These are phyloP conservation scores for Pygmarrhopalites habei DNA, from an alignment of 1,140 invertebrate species.

Conservation along the genomic window DNA sequence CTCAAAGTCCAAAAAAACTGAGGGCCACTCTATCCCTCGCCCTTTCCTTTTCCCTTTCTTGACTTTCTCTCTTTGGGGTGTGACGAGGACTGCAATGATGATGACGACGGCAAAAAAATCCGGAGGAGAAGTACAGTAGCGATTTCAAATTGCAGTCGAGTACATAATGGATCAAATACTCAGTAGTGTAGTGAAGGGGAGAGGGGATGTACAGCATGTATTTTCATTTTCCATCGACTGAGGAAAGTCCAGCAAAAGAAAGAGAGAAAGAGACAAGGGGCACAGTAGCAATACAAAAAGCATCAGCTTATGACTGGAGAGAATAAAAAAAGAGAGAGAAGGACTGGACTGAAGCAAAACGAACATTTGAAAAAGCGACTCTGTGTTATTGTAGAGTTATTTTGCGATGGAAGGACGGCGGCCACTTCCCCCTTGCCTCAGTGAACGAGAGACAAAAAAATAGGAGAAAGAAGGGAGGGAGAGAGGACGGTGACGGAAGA, in stretches of 20 bases:
- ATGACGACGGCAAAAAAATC: neutral
- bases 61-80: neutral
- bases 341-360: too few species aligned
- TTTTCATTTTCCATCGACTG: neutral
- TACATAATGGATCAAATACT: neutral
- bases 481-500: neutral
- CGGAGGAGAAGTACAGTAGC: neutral
- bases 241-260: too few species aligned
- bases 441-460: neutral
- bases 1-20: too few species aligned
- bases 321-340: too few species aligned
- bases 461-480: neutral
- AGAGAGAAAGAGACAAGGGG: neutral
- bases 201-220: neutral
- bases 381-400: too few species aligned
- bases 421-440: too few species aligned
- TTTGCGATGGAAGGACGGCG: too few species aligned
- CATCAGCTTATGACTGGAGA: too few species aligned
- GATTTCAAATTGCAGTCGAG: neutral
- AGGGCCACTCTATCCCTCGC: neutral
- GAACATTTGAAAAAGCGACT: too few species aligned
- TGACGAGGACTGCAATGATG: neutral
- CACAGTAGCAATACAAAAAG: neutral
- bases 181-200: neutral
- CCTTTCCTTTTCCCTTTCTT: neutral